Base-by-base conservation (phyloP, 92 coral and sea anemone genomes). In the Palythoa caribaeorum region DNA sequence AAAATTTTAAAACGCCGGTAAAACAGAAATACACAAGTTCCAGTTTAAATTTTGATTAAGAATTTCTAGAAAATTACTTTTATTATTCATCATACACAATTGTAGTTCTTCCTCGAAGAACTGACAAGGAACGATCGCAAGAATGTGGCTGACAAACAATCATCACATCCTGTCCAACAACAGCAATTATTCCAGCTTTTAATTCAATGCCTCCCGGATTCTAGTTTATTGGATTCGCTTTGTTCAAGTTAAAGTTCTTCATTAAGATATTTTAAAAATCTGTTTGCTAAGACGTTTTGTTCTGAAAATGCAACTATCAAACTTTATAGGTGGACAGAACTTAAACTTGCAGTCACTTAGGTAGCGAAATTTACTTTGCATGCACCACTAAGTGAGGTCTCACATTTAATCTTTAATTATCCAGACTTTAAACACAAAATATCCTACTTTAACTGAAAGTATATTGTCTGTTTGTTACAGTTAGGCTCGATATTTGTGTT, bases 391-490 rank as follows among this genome's bases (percentile, higher is more conserved):
- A 9, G 20, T 19, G 79, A 21, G 9, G 54, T 75, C 70, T 50
- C 12, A 50, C 79, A n/a, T 47, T n/a, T 51, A 3, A 19, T 75
- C 19, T 75, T 75, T 14, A 75, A 38, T 47, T 47, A 48, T 53
- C 60, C 36, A 40, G 21, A 75, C 79, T 77, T 54, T 36, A 48
- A 80, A 60, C 38, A 80, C 48, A 48, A 59, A 63, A 47, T 13
- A 60, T 37, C 47, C 54, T 47, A 44, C 62, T 11, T 20, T 65
- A 81, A 71, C 50, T 40, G 37, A 68, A 81, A 8, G 9, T 36
- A 21, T 40, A 81, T 81, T 81, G 86, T 81, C 76, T 81, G 60
- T 68, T 81, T 81, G 86, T 81, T 81, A 63, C 86, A 81, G 76
- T 81, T 81, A 48, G 76, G 86, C 15, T 66, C 35, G 59, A 81